Evolutionary conservation across 2,797 vertebrate genomes (phyloP).

Genomic region (Spinus olivaceus): DNA sequence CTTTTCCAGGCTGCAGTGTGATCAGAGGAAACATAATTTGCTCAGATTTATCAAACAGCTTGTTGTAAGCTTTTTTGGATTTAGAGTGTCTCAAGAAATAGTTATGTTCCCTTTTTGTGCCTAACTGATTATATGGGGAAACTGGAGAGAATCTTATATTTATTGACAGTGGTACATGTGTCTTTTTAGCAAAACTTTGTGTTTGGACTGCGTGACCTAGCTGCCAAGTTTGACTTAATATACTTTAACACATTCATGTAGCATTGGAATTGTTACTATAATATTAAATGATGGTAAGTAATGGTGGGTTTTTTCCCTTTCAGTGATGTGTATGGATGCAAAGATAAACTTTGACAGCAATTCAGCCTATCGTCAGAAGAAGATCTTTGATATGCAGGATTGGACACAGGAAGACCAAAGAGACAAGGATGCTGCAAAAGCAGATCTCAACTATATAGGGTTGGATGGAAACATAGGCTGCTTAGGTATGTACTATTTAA

Average conservation of each 20-base stretch:
- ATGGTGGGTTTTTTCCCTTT: neutral
- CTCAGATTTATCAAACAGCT: neutral
- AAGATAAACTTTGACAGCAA: conserved; percentile 99
- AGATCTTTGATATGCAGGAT: conserved; percentile 90
- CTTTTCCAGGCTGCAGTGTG: neutral
- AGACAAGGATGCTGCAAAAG: conserved; percentile 88
- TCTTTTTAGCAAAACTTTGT: neutral
- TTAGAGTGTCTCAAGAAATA: neutral
- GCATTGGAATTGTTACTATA: neutral
- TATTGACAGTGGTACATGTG: neutral
- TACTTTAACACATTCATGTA: neutral
- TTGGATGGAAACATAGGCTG: conserved; percentile 96
- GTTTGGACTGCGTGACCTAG: neutral
- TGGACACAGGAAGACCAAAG: conserved; percentile 94
- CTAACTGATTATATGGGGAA: neutral
- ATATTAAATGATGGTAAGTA: neutral
- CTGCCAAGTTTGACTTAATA: neutral
- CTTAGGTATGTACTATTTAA: conserved; percentile 78
- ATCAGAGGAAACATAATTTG: neutral
- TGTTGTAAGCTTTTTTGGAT: neutral
- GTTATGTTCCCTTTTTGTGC: neutral
- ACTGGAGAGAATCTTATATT: neutral
- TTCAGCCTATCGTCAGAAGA: conserved; percentile 91
- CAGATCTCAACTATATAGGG: conserved; percentile 95
- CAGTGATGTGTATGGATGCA: conserved; percentile 98